Evolutionary conservation across 2,797 vertebrate species (phyloP).

Genomic region (Scarus forsteni): DNA sequence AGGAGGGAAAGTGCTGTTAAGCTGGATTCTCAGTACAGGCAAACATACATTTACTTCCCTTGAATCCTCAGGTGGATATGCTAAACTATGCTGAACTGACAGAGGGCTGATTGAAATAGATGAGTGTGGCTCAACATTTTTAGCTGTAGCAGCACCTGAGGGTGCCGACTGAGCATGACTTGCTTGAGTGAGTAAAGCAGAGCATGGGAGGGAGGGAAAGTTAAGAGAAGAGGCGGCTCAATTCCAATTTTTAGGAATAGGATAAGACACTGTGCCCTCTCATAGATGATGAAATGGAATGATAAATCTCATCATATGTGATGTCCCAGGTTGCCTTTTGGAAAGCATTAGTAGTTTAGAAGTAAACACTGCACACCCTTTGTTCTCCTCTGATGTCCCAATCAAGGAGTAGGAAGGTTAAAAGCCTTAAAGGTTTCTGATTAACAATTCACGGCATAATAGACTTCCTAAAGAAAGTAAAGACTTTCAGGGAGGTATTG

Average conservation of each 20-base stretch:
- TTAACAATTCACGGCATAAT: too few relatives aligned
- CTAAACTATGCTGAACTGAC: slow-evolving; percentile 72
- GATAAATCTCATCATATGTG: neutral
- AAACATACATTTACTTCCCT: slow-evolving; percentile 54
- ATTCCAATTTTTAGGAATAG: neutral
- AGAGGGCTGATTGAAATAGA: slow-evolving; percentile 70
- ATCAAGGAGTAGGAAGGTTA: too few relatives aligned
- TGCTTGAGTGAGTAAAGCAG: neutral
- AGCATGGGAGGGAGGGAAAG: neutral
- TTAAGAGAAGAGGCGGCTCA: neutral
- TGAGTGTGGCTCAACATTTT: slow-evolving; percentile 51
- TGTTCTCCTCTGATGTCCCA: too few relatives aligned
- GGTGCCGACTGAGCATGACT: slow-evolving; percentile 1
- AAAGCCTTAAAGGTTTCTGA: too few relatives aligned
- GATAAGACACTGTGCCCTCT: neutral
- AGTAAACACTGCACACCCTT: too few relatives aligned
- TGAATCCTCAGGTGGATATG: slow-evolving; percentile 59
- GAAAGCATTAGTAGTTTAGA: too few relatives aligned
- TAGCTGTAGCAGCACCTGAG: slow-evolving; percentile 52
- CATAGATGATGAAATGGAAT: neutral
- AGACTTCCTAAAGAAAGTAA: too few relatives aligned
- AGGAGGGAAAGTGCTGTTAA: slow-evolving; percentile 41
- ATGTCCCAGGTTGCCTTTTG: too few relatives aligned
- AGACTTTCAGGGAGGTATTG: too few relatives aligned
- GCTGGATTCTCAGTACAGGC: slow-evolving; percentile 46